phyloP scores from a whole-genome alignment of 1,140 invertebrate species.

The Platorchestia sp. region DNA sequence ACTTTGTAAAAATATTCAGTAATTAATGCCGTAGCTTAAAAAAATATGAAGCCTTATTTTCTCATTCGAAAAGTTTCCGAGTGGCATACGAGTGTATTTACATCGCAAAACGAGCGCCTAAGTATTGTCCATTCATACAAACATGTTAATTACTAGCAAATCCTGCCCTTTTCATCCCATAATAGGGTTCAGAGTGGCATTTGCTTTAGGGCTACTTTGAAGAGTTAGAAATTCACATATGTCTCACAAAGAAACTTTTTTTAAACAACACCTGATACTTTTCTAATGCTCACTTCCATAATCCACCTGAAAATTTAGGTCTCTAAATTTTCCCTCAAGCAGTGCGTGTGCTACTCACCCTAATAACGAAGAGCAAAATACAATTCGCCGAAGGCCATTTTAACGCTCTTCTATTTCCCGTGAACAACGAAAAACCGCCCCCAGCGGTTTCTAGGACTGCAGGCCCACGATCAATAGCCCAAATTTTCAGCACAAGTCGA shows the following conservation, averaged over 20 bases:
- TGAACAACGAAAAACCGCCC: not conserved
- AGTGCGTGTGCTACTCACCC: not conserved
- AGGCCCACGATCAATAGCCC: not conserved
- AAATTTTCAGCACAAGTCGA: not conserved
- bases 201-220: too few species aligned
- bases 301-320: not conserved
- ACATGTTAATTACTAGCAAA: too few species aligned
- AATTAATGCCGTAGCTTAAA: too few species aligned
- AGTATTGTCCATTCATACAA: too few species aligned
- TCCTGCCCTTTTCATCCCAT: too few species aligned
- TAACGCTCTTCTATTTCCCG: not conserved
- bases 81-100: too few species aligned
- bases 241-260: not conserved
- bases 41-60: too few species aligned
- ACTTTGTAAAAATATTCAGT: too few species aligned
- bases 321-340: not conserved
- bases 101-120: too few species aligned
- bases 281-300: not conserved
- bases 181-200: too few species aligned
- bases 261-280: not conserved
- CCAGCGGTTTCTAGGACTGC: not conserved
- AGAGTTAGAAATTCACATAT: too few species aligned
- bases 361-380: not conserved
- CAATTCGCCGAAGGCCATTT: not conserved
- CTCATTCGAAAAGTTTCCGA: too few species aligned